Evolutionary conservation across 2,797 vertebrate species (phyloP).

Genomic region (Mormyrus proboscirostris): DNA sequence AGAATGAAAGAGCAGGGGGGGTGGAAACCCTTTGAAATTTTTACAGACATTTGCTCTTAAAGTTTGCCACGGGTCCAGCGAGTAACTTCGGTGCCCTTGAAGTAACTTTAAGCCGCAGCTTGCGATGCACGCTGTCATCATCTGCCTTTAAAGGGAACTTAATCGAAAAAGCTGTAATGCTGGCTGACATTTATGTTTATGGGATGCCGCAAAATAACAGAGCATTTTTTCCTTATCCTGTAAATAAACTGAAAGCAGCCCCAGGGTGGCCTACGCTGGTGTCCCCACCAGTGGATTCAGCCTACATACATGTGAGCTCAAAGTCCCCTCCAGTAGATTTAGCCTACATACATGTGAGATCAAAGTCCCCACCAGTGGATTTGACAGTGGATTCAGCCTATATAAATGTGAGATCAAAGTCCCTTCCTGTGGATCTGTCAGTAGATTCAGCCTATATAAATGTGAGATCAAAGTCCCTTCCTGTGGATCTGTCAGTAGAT

Average conservation of each 20-base stretch:
- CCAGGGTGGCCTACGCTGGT: background rate
- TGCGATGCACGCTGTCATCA: background rate
- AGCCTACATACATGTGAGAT: no score
- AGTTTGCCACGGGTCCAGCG: slow-evolving; percentile 32
- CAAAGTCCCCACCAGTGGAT: no score
- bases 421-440: no score
- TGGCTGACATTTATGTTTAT: slow-evolving; percentile 1
- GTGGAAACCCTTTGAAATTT: slow-evolving; percentile 22
- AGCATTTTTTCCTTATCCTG: background rate
- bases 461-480: no score
- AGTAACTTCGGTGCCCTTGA: slow-evolving; percentile 18
- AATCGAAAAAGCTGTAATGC: background rate
- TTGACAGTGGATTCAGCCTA: no score
- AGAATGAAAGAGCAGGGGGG: background rate
- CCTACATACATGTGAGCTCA: background rate
- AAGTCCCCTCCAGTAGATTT: no score
- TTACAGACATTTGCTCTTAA: slow-evolving; percentile 30
- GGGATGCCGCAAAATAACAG: background rate
- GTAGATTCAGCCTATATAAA: no score
- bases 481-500: no score
- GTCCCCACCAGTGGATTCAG: background rate
- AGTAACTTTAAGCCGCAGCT: slow-evolving; percentile 24
- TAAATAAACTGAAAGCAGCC: background rate
- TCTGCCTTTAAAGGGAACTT: background rate
- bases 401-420: no score